These are phyloP conservation scores for Glaucidium brasilianum DNA, from an alignment of 2,113 vertebrate genomes.

Conservation along the genomic window DNA sequence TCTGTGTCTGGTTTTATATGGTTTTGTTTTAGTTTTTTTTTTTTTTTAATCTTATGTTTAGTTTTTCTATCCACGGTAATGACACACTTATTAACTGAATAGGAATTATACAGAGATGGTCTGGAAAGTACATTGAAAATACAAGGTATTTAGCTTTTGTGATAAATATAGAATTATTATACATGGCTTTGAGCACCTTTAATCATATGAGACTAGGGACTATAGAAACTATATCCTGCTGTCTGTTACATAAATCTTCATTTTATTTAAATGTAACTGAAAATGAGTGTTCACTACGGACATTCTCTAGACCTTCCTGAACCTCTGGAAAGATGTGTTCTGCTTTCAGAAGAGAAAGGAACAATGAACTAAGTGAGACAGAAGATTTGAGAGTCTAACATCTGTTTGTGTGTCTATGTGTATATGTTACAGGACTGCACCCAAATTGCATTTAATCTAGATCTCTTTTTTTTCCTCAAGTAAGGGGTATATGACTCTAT, in stretches of 20 bases:
- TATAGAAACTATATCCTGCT: background rate
- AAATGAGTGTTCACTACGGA: background rate
- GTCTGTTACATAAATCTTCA: background rate
- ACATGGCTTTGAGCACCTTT: background rate
- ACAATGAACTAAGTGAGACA: background rate
- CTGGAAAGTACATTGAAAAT: background rate
- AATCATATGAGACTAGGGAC: background rate
- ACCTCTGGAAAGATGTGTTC: background rate
- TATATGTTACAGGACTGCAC: background rate
- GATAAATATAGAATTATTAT: background rate
- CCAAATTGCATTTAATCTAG: background rate
- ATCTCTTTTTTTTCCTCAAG: background rate
- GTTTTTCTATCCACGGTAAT: background rate
- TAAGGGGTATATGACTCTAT: background rate
- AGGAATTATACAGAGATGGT: background rate
- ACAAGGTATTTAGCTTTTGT: background rate
- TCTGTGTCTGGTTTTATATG: background rate
- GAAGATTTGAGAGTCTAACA: background rate
- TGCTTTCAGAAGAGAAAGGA: background rate
- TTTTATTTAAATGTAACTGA: background rate
- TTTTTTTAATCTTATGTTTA: background rate
- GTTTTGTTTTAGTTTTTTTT: fast-evolving
- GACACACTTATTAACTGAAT: background rate
- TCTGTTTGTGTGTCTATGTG: background rate
- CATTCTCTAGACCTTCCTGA: background rate